phyloP scores from a whole-genome alignment of 92 coral and sea anemone species.

The Epizoanthus ramosus region DNA sequence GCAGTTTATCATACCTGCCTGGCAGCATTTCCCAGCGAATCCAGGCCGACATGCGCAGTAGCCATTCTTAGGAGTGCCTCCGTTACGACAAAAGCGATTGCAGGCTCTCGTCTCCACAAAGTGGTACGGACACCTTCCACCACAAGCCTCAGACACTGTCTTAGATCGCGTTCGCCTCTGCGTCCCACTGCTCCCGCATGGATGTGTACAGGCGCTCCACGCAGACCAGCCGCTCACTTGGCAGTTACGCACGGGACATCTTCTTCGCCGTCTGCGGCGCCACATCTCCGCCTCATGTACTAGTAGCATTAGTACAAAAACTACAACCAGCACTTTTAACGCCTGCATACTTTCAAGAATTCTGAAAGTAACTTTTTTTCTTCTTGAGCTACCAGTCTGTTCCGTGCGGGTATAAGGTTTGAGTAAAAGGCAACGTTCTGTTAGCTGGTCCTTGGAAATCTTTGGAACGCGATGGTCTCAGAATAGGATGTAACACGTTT shows the following conservation, averaged over 20 bases:
- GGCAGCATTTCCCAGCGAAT: conserved; percentile 69
- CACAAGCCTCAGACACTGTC: conserved; percentile 46
- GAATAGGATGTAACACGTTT: background rate
- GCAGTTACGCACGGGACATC: conserved; percentile 64
- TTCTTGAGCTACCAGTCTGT: too few species aligned
- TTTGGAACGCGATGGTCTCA: background rate
- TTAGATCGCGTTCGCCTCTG: conserved; percentile 58
- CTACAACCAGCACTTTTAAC: background rate
- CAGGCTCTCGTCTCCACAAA: conserved; percentile 56
- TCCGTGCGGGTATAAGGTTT: too few species aligned
- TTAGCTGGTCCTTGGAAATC: background rate
- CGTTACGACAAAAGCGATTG: conserved; percentile 60
- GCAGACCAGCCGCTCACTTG: conserved; percentile 64
- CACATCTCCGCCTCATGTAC: conserved; percentile 5
- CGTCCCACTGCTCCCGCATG: conserved; percentile 67
- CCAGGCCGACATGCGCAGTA: conserved; percentile 64
- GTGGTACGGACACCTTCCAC: conserved; percentile 64
- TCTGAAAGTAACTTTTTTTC: background rate
- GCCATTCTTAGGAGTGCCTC: conserved; percentile 61
- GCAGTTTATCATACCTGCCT: conserved; percentile 48
- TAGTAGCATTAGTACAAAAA: conserved; percentile 26
- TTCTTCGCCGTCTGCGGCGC: conserved; percentile 57
- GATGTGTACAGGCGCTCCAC: conserved; percentile 66
- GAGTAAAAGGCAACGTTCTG: too few species aligned
- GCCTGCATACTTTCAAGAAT: background rate